Conservation (phyloP, 2,888 invertebrate genomes). For the Phyto melanocephala region DNA sequence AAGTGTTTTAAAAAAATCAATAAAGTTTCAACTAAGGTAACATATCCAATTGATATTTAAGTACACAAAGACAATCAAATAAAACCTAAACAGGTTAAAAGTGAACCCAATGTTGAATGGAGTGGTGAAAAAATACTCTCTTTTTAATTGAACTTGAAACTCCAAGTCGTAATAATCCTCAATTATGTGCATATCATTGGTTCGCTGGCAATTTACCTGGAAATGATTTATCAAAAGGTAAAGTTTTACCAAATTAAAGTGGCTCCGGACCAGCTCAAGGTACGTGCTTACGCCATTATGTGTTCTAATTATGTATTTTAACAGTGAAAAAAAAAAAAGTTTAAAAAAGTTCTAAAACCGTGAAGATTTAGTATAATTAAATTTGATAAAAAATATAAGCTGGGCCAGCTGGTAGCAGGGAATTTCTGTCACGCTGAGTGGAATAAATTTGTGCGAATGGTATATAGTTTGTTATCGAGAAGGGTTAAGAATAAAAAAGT, state of each 20-base stretch:
- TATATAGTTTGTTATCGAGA: constrained; percentile 50
- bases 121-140: constrained; percentile 68
- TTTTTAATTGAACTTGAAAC: constrained; percentile 88
- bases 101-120: constrained; percentile 72
- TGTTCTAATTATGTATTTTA: constrained; percentile 88
- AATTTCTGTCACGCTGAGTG: constrained; percentile 75
- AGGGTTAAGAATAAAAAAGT: no score
- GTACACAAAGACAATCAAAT: constrained; percentile 84
- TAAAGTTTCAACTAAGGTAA: constrained; percentile 65
- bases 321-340: constrained; percentile 81
- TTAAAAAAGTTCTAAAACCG: constrained; percentile 81
- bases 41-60: constrained; percentile 75
- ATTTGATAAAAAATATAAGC: constrained; percentile 88
- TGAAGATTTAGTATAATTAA: constrained; percentile 83
- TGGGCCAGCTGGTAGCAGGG: constrained; percentile 81
- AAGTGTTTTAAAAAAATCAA: background rate
- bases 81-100: constrained; percentile 83
- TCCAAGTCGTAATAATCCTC: constrained; percentile 88
- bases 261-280: constrained; percentile 91
- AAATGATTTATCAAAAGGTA: constrained; percentile 84
- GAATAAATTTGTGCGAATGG: constrained; percentile 73
- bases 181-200: constrained; percentile 94
- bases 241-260: constrained; percentile 87
- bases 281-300: constrained; percentile 88
- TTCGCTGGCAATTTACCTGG: constrained; percentile 92